These are phyloP conservation scores for Simalia tracyae DNA, from an alignment of 2,797 vertebrate species.

Conservation along the genomic window DNA sequence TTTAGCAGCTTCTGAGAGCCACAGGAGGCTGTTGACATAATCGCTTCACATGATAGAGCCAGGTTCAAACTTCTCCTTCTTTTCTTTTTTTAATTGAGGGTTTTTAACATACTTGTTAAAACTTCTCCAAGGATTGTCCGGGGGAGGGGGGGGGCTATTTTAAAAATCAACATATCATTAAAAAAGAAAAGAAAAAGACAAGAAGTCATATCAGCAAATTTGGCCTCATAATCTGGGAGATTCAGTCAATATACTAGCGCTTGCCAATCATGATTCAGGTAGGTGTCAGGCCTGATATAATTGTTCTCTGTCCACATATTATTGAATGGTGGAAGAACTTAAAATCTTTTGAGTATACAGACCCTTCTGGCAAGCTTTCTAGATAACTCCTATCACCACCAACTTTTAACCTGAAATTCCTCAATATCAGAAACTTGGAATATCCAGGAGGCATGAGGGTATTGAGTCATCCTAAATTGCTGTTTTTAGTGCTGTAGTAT, in stretches of 20 bases:
- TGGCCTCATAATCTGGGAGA: neutral
- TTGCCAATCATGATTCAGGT: too few species aligned
- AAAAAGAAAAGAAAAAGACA: neutral
- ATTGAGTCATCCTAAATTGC: neutral
- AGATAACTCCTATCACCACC: neutral
- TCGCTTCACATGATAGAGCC: neutral
- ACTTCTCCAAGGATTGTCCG: too few species aligned
- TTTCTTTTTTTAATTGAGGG: neutral
- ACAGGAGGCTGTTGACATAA: neutral
- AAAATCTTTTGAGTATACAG: neutral
- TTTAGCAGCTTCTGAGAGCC: neutral
- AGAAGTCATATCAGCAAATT: neutral
- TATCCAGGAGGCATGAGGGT: neutral
- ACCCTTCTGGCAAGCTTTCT: neutral
- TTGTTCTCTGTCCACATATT: neutral
- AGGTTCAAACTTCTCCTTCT: neutral
- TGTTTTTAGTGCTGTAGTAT: neutral
- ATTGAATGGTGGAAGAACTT: neutral
- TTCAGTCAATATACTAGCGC: neutral
- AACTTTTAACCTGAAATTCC: neutral
- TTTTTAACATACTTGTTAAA: too few species aligned
- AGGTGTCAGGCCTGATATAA: neutral
- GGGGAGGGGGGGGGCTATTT: too few species aligned
- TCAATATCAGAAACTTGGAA: neutral
- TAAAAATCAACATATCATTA: neutral